Base-by-base conservation (phyloP, 2,888 invertebrate species). In the Lithophane semibrunnea region DNA sequence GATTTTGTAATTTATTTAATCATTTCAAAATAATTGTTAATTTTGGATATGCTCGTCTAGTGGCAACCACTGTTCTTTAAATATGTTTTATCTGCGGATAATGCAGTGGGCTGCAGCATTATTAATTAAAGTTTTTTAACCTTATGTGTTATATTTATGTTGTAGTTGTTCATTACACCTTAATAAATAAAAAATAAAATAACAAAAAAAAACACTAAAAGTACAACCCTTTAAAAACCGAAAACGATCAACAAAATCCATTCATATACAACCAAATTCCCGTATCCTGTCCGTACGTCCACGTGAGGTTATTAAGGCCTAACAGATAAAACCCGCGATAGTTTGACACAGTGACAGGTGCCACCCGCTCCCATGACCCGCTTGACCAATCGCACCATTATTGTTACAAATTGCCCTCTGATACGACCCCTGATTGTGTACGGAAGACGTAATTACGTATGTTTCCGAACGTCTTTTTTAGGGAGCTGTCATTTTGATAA, bases 331-430 rank as follows among this genome's bases (percentile, higher is more conserved):
- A 88, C 79, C 82, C 73, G 85, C 88, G 93, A 93, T 93, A 91
- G 87, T 91, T 90, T 92, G 93, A 93, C 94, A 93, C 86, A 92
- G 92, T 92, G 94, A 94, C 94, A 94, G 94, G 93, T 94, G 94
- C 87, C 81, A 86, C 68, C 77, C 88, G 92, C 91, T 95, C 95
- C 94, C 94, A 93, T 93, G 92, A 92, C 92, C 93, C 91, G 90
- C 78, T 89, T 92, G 93, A 92, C 94, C 94, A 92, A 92, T 93
- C 91, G 91, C 90, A 84, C 91, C 92, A 93, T 94, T 93, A 93
- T 90, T 90, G 91, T 91, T 93, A 95, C 94, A 94, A 95, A 95
- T 94, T 93, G 92, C 93, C 89, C 88, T 73, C 79, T 88, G 93
- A 93, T 94, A 86, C 89, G 86, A 91, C 90, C 90, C 79, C 87